phyloP scores from a whole-genome alignment of 2,797 vertebrate species.

The Eutrigla gurnardus region DNA sequence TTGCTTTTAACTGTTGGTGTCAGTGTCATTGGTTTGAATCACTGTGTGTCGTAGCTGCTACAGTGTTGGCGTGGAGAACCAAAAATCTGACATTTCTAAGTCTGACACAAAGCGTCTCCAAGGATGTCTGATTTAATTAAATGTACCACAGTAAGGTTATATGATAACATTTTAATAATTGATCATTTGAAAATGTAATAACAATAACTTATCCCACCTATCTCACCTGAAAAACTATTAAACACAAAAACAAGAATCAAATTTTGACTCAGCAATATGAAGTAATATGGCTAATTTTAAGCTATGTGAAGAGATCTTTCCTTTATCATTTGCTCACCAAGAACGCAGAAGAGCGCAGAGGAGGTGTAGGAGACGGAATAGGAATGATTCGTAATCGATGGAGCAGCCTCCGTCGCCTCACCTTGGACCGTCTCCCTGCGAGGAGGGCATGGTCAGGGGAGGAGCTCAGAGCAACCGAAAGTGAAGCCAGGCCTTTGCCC shows the following conservation, averaged over 20 bases:
- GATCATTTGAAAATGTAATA: not conserved
- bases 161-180: not conserved
- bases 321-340: conserved; percentile 43
- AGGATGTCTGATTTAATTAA: too few species aligned
- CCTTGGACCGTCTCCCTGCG: conserved; percentile 60
- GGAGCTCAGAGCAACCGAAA: conserved; percentile 43
- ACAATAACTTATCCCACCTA: not conserved
- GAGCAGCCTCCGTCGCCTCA: conserved; percentile 72
- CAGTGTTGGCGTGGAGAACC: too few species aligned
- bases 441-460: conserved; percentile 65
- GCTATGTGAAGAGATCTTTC: not conserved
- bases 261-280: too few species aligned
- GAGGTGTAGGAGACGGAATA: conserved; percentile 13
- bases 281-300: not conserved
- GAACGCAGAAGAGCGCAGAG: conserved; percentile 37
- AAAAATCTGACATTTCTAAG: not conserved
- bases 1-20: too few species aligned
- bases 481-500: conserved; percentile 43
- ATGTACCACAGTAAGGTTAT: not conserved
- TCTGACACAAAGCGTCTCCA: not conserved
- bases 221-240: too few species aligned
- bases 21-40: too few species aligned
- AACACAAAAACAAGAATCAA: too few species aligned
- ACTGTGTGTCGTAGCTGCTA: too few species aligned
- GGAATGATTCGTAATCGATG: conserved; percentile 44